A percentile compares a stretch with the other conserved stretches of the same genome.
Conservation (phyloP, 53 echinoderm and acorn worm species). For the Echinarachnius parma region DNA sequence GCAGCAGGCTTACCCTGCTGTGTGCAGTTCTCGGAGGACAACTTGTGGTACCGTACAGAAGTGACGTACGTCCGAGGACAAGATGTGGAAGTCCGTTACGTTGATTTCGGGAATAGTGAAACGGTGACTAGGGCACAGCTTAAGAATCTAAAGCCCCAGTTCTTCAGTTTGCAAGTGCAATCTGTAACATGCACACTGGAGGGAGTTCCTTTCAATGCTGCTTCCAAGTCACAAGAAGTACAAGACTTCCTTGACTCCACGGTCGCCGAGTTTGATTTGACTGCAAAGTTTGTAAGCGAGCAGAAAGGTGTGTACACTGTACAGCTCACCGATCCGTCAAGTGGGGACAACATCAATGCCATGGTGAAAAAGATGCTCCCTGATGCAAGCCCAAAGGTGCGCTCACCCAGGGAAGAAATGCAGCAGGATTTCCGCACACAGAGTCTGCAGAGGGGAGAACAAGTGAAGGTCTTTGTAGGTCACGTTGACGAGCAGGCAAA, state of each 20-base stretch:
- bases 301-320: slow-evolving; percentile 28
- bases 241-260: slow-evolving; percentile 54
- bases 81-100: slow-evolving; percentile 64
- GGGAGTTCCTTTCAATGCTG: slow-evolving; percentile 17
- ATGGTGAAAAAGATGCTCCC: slow-evolving; percentile 27
- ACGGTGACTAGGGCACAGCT: slow-evolving; percentile 41
- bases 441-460: slow-evolving; percentile 29
- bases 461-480: slow-evolving; percentile 56
- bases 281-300: slow-evolving; percentile 30
- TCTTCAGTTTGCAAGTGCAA: slow-evolving; percentile 53
- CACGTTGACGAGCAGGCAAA: slow-evolving; percentile 56
- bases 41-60: slow-evolving; percentile 80
- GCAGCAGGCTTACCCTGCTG: slow-evolving; percentile 69
- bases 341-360: slow-evolving; percentile 43
- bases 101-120: slow-evolving; percentile 93
- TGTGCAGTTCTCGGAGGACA: slow-evolving; percentile 82
- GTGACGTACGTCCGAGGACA: slow-evolving; percentile 51
- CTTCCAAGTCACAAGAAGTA: slow-evolving; percentile 42
- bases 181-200: slow-evolving; percentile 48
- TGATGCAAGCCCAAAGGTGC: background rate
- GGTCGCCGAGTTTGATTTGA: slow-evolving; percentile 48
- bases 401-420: slow-evolving; percentile 8
- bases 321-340: slow-evolving; percentile 36
- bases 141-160: slow-evolving; percentile 53
- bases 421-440: slow-evolving; percentile 19